Base-by-base conservation (phyloP, 2,888 invertebrate genomes). In the Nycteola revayana region DNA sequence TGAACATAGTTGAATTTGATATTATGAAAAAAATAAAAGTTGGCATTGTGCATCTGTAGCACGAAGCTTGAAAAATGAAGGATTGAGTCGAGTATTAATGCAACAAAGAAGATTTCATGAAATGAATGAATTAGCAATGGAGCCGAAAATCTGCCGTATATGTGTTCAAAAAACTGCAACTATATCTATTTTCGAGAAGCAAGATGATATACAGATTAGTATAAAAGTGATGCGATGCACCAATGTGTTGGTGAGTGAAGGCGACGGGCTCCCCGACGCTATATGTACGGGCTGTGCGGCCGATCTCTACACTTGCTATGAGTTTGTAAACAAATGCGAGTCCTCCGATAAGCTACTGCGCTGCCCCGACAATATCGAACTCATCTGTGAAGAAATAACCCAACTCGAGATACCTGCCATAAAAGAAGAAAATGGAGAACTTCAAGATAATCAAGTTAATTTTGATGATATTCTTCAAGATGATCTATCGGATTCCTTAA, bases 291-390 rank as follows among this genome's bases (percentile, higher is more conserved):
- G 31, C n/a, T 89, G 88, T 50, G 65, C 68, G 1, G 44, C 47
- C 1, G 83, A 86, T 28, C 67, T 89, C 1, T 42, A 60, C 0
- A 42, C 72, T 0, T 56, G 75, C 1, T 82, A 78, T 37, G 65
- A 75, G 17, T 88, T 88, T 51, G 68, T 81, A 0, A 60, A 57
- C 22, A 79, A 77, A 49, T 85, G 83, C 39, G 78, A 81, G 42
- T 68, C 77, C 0, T 74, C 86, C 0, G 82, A 86, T 43, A 67
- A 62, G 21, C 65, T 70, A 0, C 60, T 89, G 22, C 78, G 79
- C 10, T 66, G 66, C 14, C 7, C 21, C 25, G 42, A 70, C 18
- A 61, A 56, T 35, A 37, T 64, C 1, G 37, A 54, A 7, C 52
- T 54, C 21, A 47, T 60, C 25, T 42, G 55, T 1, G 59, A 50